phyloP scores from a whole-genome alignment of 2,888 invertebrate species.

The Xanthia icteritia region DNA sequence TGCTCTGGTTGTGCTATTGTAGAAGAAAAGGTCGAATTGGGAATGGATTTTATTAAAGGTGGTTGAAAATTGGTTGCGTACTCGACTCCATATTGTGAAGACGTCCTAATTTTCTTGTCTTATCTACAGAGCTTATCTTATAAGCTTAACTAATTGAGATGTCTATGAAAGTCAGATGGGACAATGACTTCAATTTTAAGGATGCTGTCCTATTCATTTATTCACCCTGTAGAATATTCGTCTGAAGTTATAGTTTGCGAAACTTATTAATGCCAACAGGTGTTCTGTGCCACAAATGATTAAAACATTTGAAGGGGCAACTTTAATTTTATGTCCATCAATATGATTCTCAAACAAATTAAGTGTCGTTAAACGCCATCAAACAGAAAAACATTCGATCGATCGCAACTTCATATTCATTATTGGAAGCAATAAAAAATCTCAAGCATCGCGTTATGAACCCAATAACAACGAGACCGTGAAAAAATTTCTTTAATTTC shows the following conservation, averaged over 20 bases:
- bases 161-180: slow-evolving; percentile 9
- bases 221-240: not conserved
- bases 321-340: slow-evolving; percentile 31
- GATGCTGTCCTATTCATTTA: not conserved
- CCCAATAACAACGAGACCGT: slow-evolving; percentile 36
- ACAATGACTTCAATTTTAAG: not conserved
- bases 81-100: not conserved
- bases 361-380: slow-evolving; percentile 42
- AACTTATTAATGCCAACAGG: not conserved
- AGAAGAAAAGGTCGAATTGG: slow-evolving; percentile 21
- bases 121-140: slow-evolving; percentile 34
- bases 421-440: slow-evolving; percentile 30
- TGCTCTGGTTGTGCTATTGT: slow-evolving; percentile 31
- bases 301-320: slow-evolving; percentile 7
- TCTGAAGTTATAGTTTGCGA: not conserved
- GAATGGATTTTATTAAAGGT: slow-evolving; percentile 25
- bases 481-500: slow-evolving; percentile 54
- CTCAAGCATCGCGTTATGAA: slow-evolving; percentile 26
- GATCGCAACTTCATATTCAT: slow-evolving; percentile 37
- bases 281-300: not conserved
- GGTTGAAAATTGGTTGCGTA: slow-evolving; percentile 1
- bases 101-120: slow-evolving; percentile 1
- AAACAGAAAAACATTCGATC: slow-evolving; percentile 27
- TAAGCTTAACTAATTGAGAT: slow-evolving; percentile 31
- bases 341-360: slow-evolving; percentile 32